These are phyloP conservation scores for Coronaproctus castanopsis DNA, from an alignment of 2,888 invertebrate species.

Conservation along the genomic window DNA sequence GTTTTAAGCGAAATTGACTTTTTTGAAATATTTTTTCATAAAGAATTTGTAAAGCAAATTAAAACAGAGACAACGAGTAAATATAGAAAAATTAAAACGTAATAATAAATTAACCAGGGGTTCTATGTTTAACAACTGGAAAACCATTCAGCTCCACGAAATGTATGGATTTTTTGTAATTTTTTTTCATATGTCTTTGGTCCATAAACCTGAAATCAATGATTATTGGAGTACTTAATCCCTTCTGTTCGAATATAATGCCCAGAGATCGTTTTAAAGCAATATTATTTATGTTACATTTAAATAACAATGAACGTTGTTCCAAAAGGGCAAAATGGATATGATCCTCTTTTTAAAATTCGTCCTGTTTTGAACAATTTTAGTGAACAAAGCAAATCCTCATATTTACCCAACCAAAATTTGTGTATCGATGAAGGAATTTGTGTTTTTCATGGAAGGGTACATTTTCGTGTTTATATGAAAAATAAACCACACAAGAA, in stretches of 20 bases:
- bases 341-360: background rate
- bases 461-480: background rate
- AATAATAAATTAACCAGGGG: background rate
- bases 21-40: background rate
- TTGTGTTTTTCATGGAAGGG: background rate
- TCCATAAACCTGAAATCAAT: background rate
- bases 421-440: background rate
- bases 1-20: background rate
- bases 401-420: background rate
- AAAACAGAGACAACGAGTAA: background rate
- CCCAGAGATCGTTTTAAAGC: background rate
- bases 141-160: background rate
- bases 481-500: background rate
- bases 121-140: background rate
- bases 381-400: background rate
- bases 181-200: background rate
- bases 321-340: background rate
- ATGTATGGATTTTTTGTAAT: background rate
- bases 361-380: background rate
- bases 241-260: background rate
- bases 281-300: background rate
- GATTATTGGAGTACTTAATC: background rate
- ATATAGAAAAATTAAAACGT: background rate
- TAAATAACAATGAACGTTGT: background rate
- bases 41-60: background rate